Percentiles rank a stretch among this genome's conserved stretches.
Evolutionary conservation across 2,797 vertebrate genomes (phyloP).

Genomic region (Cuniculus paca): DNA sequence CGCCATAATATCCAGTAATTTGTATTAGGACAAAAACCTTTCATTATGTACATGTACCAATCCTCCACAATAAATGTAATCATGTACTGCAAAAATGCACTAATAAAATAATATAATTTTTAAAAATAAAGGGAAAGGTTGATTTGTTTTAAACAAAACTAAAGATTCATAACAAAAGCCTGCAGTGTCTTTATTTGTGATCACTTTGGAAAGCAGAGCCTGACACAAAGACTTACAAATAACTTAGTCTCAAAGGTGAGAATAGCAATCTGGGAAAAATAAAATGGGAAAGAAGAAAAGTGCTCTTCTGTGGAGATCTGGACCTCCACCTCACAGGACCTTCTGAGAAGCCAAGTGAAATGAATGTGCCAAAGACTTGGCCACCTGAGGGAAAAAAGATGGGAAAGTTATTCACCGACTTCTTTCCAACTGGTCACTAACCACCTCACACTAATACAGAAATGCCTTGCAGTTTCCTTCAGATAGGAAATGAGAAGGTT

Average conservation of each 20-base stretch:
- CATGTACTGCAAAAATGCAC: background rate
- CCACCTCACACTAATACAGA: background rate
- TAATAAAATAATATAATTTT: background rate
- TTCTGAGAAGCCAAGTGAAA: background rate
- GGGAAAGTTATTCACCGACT: background rate
- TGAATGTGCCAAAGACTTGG: background rate
- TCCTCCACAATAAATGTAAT: background rate
- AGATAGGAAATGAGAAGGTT: background rate
- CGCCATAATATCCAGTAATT: too few species aligned
- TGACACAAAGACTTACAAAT: background rate
- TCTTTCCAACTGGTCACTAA: background rate
- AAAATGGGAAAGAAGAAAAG: background rate
- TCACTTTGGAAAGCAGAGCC: background rate
- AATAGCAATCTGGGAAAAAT: background rate
- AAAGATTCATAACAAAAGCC: background rate
- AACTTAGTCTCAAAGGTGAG: background rate
- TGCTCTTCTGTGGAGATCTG: background rate
- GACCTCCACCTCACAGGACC: background rate
- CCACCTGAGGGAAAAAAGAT: background rate
- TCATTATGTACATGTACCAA: background rate
- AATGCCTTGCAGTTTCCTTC: background rate
- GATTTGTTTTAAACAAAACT: background rate
- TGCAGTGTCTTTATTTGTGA: background rate
- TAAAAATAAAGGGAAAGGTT: background rate
- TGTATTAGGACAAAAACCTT: too few species aligned